phyloP scores from a whole-genome alignment of 2,113 vertebrate species.

The Salvator merianae region DNA sequence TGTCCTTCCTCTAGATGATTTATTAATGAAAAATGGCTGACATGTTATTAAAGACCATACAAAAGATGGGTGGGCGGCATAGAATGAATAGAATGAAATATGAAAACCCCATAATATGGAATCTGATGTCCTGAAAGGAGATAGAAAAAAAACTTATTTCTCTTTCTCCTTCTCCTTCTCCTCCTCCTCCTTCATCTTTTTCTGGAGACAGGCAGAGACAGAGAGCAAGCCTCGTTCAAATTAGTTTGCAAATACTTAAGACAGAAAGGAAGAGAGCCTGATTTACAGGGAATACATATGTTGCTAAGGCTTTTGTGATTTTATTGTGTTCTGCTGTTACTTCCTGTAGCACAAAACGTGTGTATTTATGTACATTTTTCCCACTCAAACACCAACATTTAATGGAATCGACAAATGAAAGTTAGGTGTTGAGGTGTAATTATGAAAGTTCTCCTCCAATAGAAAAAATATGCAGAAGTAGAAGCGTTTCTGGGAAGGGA shows the following conservation, averaged over 20 bases:
- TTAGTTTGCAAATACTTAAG: not conserved
- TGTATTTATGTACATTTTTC: conserved; percentile 6
- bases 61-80: not conserved
- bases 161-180: not conserved
- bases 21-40: conserved; percentile 11
- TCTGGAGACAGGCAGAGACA: not conserved
- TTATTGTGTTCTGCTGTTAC: not conserved
- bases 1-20: not conserved
- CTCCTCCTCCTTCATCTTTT: too few relatives aligned
- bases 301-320: not conserved
- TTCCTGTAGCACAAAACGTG: not conserved
- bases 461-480: not conserved
- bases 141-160: not conserved
- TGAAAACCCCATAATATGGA: not conserved
- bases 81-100: not conserved
- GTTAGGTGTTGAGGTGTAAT: not conserved
- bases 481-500: not conserved
- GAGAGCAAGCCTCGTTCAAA: not conserved
- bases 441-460: not conserved
- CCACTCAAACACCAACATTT: not conserved
- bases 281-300: not conserved
- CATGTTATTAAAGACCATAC: not conserved
- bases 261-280: too few relatives aligned
- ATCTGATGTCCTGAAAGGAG: not conserved
- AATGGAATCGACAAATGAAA: conserved; percentile 15